Base-by-base conservation (phyloP, 2,888 invertebrate species). In the Spialia ferax region DNA sequence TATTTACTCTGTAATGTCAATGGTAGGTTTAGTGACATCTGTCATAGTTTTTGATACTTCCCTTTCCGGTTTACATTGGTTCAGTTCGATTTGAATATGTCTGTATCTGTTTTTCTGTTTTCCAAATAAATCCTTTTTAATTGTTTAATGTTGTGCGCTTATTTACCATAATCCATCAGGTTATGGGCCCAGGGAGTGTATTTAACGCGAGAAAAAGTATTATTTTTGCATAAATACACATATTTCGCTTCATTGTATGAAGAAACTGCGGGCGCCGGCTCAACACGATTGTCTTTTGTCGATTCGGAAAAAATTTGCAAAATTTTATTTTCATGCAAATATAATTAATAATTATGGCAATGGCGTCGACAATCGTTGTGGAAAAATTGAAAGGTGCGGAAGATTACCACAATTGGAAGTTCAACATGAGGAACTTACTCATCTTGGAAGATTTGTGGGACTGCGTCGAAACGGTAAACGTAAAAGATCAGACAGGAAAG, bases 171-270 rank as follows among this genome's bases (percentile, higher is more conserved):
- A 13, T n/a, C 13, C 38, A 38, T n/a, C 3, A 38, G 38, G 38
- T 38, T 38, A 38, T 38, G 38, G 13, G 38, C 38, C 38, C 38
- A 38, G 38, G 38, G 38, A 38, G 38, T 38, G 38, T 38, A 38
- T 38, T 38, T 38, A 38, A n/a, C 38, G 38, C 38, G 38, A 38
- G 13, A n/a, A 38, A 38, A 38, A 38, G 38, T 13, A 38, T 13
- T 38, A 38, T 38, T 38, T 38, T 38, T 38, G 38, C 38, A n/a
- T 38, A 38, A 38, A 38, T 38, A 38, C 38, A 38, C 38, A 38
- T 38, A 38, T 38, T n/a, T 38, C 38, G 38, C 38, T n/a, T 38
- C n/a, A 7, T 38, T 38, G 38, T 38, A 38, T n/a, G n/a, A 38
- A 2, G 38, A 38, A 13, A 7, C 13, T 1, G n/a, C 38, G n/a